Percentiles rank a stretch among this genome's conserved stretches.
phyloP scores from a whole-genome alignment of 1,140 invertebrate genomes.

The Drosophila bocki region DNA sequence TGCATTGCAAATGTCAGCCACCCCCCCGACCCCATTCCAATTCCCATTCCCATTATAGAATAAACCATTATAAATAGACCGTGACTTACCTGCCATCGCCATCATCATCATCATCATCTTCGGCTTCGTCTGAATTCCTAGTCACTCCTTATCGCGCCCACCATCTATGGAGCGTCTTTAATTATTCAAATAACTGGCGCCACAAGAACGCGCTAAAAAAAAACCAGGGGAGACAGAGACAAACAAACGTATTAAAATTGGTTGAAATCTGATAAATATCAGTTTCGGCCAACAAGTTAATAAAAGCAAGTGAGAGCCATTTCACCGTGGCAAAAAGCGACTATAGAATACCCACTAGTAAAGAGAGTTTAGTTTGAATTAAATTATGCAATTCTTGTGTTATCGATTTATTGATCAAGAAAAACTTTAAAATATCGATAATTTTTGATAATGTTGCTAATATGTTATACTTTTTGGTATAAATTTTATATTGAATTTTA shows the following conservation, averaged over 20 bases:
- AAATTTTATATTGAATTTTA: too few relatives aligned
- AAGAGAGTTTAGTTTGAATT: not conserved
- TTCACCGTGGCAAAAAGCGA: not conserved
- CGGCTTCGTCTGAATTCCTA: slow-evolving; percentile 5
- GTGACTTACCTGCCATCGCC: slow-evolving; percentile 60
- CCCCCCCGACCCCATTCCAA: not conserved
- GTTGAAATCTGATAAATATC: slow-evolving; percentile 63
- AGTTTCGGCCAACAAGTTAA: slow-evolving; percentile 33
- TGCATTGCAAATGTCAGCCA: slow-evolving; percentile 55
- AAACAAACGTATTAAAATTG: slow-evolving; percentile 26
- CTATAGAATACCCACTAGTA: slow-evolving; percentile 12
- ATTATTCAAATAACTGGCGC: slow-evolving; percentile 80
- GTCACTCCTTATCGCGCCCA: slow-evolving; percentile 53
- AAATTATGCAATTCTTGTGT: not conserved
- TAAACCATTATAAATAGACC: slow-evolving; percentile 39
- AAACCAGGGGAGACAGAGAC: slow-evolving; percentile 14
- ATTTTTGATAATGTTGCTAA: too few relatives aligned
- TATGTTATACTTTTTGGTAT: too few relatives aligned
- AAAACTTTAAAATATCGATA: too few relatives aligned
- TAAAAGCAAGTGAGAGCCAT: slow-evolving; percentile 10
- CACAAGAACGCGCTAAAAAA: slow-evolving; percentile 66
- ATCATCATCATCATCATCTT: slow-evolving; percentile 10
- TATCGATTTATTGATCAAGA: not conserved
- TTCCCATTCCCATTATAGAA: slow-evolving; percentile 4
- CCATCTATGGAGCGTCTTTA: slow-evolving; percentile 60